Evolutionary conservation across 2,113 vertebrate genomes (phyloP).

Genomic region (Planiliza haematocheilus): DNA sequence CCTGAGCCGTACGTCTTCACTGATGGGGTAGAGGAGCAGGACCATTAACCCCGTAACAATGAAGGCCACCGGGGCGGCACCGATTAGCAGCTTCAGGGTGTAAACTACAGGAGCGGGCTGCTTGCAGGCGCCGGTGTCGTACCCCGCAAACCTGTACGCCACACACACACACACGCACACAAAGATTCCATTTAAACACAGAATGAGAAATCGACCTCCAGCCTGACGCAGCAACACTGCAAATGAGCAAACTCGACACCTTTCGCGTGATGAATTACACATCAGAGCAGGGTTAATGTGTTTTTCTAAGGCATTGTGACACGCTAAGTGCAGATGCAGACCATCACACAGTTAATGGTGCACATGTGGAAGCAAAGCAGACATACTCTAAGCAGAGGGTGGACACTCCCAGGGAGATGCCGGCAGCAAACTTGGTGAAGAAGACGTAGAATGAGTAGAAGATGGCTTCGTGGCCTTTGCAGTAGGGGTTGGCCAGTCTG

Average conservation of each 20-base stretch:
- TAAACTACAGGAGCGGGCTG: conserved; percentile 88
- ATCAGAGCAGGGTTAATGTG: conserved; percentile 25
- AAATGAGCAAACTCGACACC: conserved; percentile 40
- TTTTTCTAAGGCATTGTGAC: conserved; percentile 11
- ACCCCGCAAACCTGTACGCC: conserved; percentile 95
- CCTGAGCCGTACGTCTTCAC: conserved; percentile 85
- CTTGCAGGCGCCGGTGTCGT: conserved; percentile 88
- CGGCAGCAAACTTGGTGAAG: conserved; percentile 93
- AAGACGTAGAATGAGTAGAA: conserved; percentile 98
- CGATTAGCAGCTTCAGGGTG: conserved; percentile 92
- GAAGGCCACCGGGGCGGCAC: conserved; percentile 90
- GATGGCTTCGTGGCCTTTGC: conserved; percentile 92
- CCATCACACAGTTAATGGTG: not conserved
- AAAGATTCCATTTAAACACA: conserved; percentile 32
- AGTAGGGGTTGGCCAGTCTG: conserved; percentile 87
- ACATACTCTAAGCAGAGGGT: conserved; percentile 94
- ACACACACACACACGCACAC: conserved; percentile 35
- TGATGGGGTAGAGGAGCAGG: conserved; percentile 90
- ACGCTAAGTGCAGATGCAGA: not conserved
- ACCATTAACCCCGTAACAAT: conserved; percentile 90
- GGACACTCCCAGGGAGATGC: conserved; percentile 93
- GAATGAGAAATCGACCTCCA: conserved; percentile 8
- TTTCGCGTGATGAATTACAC: conserved; percentile 19
- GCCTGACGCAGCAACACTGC: conserved; percentile 6
- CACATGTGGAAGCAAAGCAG: conserved; percentile 1